These are phyloP conservation scores for Halotydeus destructor DNA, from an alignment of 1,140 invertebrate species.

Conservation along the genomic window DNA sequence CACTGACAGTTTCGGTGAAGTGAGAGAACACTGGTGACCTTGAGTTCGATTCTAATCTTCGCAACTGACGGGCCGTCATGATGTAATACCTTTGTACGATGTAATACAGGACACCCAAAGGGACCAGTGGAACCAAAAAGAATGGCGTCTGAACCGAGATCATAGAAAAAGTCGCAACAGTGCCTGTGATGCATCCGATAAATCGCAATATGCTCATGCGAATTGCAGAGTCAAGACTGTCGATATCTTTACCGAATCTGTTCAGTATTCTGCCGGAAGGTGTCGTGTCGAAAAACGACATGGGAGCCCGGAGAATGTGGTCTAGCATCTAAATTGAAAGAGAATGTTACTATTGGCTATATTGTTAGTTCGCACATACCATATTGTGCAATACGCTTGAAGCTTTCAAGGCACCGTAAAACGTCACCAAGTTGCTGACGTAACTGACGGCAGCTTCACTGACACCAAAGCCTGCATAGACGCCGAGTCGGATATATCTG, in stretches of 20 bases:
- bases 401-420: slow-evolving; percentile 7
- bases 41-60: slow-evolving; percentile 29
- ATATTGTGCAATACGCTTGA: slow-evolving; percentile 11
- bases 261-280: slow-evolving; percentile 52
- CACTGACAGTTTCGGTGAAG: slow-evolving; percentile 27
- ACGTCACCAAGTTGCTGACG: slow-evolving; percentile 2
- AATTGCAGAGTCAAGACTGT: slow-evolving; percentile 27
- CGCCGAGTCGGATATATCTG: slow-evolving; percentile 58
- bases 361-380: too few relatives aligned
- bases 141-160: slow-evolving; percentile 42
- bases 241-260: slow-evolving; percentile 32
- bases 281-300: slow-evolving; percentile 41
- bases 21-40: slow-evolving; percentile 31
- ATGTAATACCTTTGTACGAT: slow-evolving; percentile 26
- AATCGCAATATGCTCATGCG: slow-evolving; percentile 29
- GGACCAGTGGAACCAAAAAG: slow-evolving; percentile 59
- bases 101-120: slow-evolving; percentile 65
- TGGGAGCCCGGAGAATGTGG: slow-evolving; percentile 36
- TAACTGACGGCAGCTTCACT: slow-evolving; percentile 35
- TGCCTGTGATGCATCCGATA: slow-evolving; percentile 38
- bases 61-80: slow-evolving; percentile 29
- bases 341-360: too few relatives aligned
- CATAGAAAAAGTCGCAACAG: slow-evolving; percentile 55
- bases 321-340: slow-evolving; percentile 33
- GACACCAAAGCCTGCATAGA: slow-evolving; percentile 63